Percentiles rank a stretch among this genome's conserved stretches.
Conservation (phyloP, 2,888 invertebrate species). For the Platypus cylindrus region DNA sequence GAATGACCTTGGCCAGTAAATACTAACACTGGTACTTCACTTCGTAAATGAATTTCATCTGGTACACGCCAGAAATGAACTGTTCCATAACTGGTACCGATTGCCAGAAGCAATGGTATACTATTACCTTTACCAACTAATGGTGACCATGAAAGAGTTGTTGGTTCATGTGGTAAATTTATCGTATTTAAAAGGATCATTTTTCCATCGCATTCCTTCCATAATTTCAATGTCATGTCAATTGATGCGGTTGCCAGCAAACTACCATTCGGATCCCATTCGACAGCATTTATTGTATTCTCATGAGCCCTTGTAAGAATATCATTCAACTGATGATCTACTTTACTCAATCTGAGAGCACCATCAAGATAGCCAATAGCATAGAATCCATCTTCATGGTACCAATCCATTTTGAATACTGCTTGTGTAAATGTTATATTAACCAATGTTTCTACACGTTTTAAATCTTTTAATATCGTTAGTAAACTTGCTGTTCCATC, state of each 20-base stretch:
- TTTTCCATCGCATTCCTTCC: conserved; percentile 34
- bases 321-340: conserved; percentile 28
- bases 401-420: conserved; percentile 43
- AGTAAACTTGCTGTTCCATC: conserved; percentile 32
- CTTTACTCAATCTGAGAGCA: conserved; percentile 34
- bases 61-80: conserved; percentile 37
- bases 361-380: conserved; percentile 46
- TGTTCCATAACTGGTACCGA: conserved; percentile 42
- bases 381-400: conserved; percentile 41
- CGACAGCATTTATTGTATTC: conserved; percentile 32
- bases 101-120: conserved; percentile 34
- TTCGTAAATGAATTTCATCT: neutral
- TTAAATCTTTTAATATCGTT: conserved; percentile 7
- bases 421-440: conserved; percentile 23
- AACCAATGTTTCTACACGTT: conserved; percentile 11
- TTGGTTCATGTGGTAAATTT: conserved; percentile 36
- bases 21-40: conserved; percentile 26
- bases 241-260: conserved; percentile 40
- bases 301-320: conserved; percentile 34
- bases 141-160: conserved; percentile 42
- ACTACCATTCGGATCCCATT: conserved; percentile 37
- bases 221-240: conserved; percentile 36
- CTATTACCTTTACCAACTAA: conserved; percentile 32
- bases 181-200: conserved; percentile 35
- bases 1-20: conserved; percentile 41